Percentiles rank a stretch among this genome's conserved stretches.
Evolutionary conservation across 1,140 invertebrate genomes (phyloP).

Genomic region (Megathymus violae): DNA sequence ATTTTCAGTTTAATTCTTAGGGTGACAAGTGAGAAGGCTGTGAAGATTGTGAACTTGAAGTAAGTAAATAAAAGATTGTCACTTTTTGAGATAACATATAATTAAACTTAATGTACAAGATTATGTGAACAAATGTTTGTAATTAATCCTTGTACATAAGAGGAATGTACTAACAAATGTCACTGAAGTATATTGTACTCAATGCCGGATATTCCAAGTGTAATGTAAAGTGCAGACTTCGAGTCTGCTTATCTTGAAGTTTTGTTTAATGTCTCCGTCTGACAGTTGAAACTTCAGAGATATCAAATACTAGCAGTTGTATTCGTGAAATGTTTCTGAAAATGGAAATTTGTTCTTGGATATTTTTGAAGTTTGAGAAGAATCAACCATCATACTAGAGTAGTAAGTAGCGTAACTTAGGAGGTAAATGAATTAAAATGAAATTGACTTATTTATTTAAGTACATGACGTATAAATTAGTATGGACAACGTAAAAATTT

Average conservation of each 20-base stretch:
- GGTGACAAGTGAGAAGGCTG: too few species aligned
- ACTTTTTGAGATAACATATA: too few species aligned
- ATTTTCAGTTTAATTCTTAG: too few species aligned
- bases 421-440: background rate
- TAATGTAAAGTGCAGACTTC: constrained; percentile 3
- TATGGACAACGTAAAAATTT: too few species aligned
- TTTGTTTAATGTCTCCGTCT: constrained; percentile 5
- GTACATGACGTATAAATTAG: too few species aligned
- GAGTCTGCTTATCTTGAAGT: constrained; percentile 7
- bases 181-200: background rate
- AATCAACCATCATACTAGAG: background rate
- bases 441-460: too few species aligned
- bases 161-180: background rate
- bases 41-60: too few species aligned
- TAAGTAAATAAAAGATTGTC: too few species aligned
- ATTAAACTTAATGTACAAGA: too few species aligned
- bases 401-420: too few species aligned
- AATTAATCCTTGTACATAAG: background rate
- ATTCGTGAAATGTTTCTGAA: background rate
- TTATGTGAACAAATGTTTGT: too few species aligned
- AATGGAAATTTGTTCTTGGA: background rate
- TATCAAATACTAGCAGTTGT: constrained; percentile 8
- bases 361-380: background rate
- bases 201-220: background rate
- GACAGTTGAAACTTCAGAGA: constrained; percentile 6